Evolutionary conservation across 2,888 invertebrate species (phyloP), one percentile per base, ranked within the genome.

Genomic region (Heliconius hortense): DNA sequence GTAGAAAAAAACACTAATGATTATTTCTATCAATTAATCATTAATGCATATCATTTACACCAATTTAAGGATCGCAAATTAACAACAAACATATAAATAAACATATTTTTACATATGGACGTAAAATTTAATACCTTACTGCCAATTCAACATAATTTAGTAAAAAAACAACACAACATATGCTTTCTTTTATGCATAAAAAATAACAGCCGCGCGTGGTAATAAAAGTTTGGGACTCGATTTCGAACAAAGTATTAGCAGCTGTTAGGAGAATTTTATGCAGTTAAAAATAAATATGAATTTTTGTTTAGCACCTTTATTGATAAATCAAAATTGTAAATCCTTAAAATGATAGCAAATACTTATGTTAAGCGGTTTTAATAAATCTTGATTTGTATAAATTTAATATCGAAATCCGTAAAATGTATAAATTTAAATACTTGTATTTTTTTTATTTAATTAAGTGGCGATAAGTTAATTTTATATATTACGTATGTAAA

Each of bases 141-240:
- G 18, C 62, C 26, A 62, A 62, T 15, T 48, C 26, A 67, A 67
- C 1, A 43, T 43, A 43, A 67, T 43, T 66, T 26, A 43, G 48
- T 21, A 28, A 24, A 28, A 53, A 28, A 13, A 31, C 4, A 48
- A 53, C n/a, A 15, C 53, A 69, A 28, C 68, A 69, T 69, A 48
- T 69, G 68, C 68, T 21, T 53, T 21, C n/a, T n/a, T 69, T 53
- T n/a, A 28, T 69, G 28, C n/a, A 13, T 31, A 26, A 31, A 68
- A 53, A 68, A 28, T n/a, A 68, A 31, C 11, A 48, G 2, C 26
- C 26, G 13, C 4, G 53, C 13, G 13, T 5, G 28, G 26, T 18
- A n/a, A 69, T 56, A 69, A 69, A 69, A 69, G 31, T n/a, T 31
- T 56, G 4, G 39, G n/a, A 69, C 13, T 69, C 26, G 21, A n/a